Evolutionary conservation across 2,113 vertebrate genomes (phyloP), one percentile per base, ranked within the genome.

Genomic region (Rafetus swinhoei): DNA sequence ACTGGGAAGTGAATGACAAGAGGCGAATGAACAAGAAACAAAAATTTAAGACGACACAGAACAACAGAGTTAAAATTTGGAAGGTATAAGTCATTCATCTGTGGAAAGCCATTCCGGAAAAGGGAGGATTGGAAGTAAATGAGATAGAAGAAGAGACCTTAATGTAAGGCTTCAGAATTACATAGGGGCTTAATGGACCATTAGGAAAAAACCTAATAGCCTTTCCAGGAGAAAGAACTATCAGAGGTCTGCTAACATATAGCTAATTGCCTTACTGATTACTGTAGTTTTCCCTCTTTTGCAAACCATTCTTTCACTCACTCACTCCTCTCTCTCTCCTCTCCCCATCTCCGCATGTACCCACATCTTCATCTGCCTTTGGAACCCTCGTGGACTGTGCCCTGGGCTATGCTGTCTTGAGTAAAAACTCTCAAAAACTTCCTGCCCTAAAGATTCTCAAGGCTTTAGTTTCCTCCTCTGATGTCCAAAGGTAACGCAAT

Each of bases 41-140:
- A 82, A 56, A 16, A 88, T 21, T 11, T 90, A 53, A 87, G 87
- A 35, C 85, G 29, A 19, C 84, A 90, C 86, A 92, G 24, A 94
- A 82, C 45, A 74, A n/a, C 2, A 60, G 9, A 72, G 4, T 18
- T 29, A 88, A 86, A 92, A 69, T 86, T 84, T 86, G 59, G 1
- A 88, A 88, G 39, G 79, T 85, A 54, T 35, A 24, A 69, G 21
- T 29, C 9, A 76, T 76, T 91, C 2, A 57, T 8, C 15, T 81
- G 29, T 54, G 7, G 7, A 53, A 93, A 52, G 50, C 93, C 50
- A 29, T 79, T 60, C 79, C 76, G 6, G 54, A 94, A 93, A 85
- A 88, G 2, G 84, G 80, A 22, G 72, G 5, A 5, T 27, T 84
- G n/a, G 50, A 39, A 91, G 81, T 89, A 91, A 69, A 54, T 84